These are phyloP conservation scores for Ammodytes dubius DNA, from an alignment of 2,113 vertebrate genomes.

Conservation along the genomic window DNA sequence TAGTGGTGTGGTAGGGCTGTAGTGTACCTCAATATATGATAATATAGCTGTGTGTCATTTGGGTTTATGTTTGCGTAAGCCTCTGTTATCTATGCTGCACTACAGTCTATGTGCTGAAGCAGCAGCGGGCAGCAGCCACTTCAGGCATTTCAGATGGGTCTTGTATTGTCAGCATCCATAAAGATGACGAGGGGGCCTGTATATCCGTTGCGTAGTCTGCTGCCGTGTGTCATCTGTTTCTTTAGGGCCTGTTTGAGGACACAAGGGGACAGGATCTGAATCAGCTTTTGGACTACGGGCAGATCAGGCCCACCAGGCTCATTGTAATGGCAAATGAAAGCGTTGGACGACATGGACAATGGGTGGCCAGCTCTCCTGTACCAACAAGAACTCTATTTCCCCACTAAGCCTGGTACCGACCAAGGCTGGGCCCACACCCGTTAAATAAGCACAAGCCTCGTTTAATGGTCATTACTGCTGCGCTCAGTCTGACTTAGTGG, in stretches of 20 bases:
- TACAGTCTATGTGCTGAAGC: conserved; percentile 45
- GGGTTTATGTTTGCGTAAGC: conserved; percentile 32
- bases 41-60: conserved; percentile 42
- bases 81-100: conserved; percentile 52
- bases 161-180: conserved; percentile 73
- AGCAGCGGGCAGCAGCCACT: conserved; percentile 58
- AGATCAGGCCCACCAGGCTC: conserved; percentile 49
- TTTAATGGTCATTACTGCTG: conserved; percentile 62
- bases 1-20: neutral
- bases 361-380: no score
- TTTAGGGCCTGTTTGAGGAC: conserved; percentile 67
- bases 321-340: conserved; percentile 71
- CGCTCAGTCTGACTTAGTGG: conserved; percentile 40
- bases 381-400: conserved; percentile 18
- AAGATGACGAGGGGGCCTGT: conserved; percentile 59
- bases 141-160: conserved; percentile 60
- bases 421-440: conserved; percentile 36
- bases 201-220: conserved; percentile 46
- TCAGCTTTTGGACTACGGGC: conserved; percentile 61
- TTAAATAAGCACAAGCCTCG: conserved; percentile 59
- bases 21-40: conserved; percentile 9
- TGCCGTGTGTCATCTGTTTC: conserved; percentile 76
- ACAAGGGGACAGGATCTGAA: conserved; percentile 76
- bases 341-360: conserved; percentile 20
- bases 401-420: conserved; percentile 32